Conservation (phyloP, 2,113 vertebrate species). For the Motacilla tschutschensis region DNA sequence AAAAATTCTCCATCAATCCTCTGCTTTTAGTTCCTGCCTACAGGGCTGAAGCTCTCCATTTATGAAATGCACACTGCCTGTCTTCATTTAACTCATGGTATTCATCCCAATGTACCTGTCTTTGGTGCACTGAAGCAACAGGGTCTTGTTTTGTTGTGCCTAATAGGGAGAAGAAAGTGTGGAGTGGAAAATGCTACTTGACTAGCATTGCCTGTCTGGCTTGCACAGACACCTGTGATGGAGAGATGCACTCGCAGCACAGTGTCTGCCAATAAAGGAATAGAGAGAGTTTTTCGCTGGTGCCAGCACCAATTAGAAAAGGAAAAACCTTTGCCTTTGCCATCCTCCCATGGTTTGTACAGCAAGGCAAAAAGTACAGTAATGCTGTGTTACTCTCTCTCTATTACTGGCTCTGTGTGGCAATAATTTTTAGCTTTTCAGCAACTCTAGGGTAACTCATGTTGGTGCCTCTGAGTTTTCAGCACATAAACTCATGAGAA, state of each 20-base stretch:
- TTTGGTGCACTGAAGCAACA: background rate
- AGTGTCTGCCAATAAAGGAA: background rate
- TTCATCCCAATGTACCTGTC: background rate
- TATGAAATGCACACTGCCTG: background rate
- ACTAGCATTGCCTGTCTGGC: background rate
- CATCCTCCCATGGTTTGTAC: background rate
- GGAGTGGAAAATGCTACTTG: background rate
- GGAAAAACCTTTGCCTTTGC: background rate
- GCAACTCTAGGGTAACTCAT: background rate
- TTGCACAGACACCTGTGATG: background rate
- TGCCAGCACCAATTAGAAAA: background rate
- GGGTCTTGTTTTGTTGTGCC: background rate
- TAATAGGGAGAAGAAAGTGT: background rate
- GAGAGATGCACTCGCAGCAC: background rate
- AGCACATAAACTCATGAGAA: background rate
- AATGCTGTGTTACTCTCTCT: background rate
- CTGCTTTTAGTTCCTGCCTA: background rate
- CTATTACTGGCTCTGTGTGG: background rate
- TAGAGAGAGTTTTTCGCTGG: rapidly evolving
- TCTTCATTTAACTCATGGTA: background rate
- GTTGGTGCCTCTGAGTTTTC: background rate
- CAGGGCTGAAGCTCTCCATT: background rate
- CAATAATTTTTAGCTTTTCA: background rate
- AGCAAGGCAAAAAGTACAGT: background rate
- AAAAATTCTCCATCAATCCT: background rate